These are phyloP conservation scores for Yponomeuta plumbellus DNA, from an alignment of 2,888 invertebrate genomes.

Conservation along the genomic window DNA sequence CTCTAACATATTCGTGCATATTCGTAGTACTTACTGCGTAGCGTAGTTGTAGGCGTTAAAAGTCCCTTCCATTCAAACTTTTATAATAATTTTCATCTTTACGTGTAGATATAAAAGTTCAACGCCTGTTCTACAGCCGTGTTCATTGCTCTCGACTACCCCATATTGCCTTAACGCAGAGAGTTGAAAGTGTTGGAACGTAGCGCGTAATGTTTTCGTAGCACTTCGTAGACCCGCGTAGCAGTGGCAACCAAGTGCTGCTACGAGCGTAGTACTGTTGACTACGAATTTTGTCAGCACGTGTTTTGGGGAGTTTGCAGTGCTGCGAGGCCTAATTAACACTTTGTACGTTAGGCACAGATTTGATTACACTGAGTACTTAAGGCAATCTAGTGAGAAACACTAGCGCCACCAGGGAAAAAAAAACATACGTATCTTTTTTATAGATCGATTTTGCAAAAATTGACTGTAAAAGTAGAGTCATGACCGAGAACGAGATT, in stretches of 20 bases:
- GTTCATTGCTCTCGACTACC: background rate
- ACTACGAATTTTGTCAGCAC: background rate
- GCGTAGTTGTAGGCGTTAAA: background rate
- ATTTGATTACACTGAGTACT: background rate
- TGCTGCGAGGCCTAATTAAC: background rate
- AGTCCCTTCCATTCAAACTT: background rate
- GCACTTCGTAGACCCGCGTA: constrained; percentile 2
- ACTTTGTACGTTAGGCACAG: background rate
- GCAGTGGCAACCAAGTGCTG: background rate
- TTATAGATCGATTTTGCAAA: too few relatives aligned
- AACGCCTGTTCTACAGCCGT: background rate
- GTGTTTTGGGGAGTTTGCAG: background rate
- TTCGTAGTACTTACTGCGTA: background rate
- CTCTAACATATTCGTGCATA: too few relatives aligned
- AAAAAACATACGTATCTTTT: too few relatives aligned
- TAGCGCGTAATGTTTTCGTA: background rate
- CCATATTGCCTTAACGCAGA: background rate
- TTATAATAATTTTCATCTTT: background rate
- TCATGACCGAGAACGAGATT: too few relatives aligned
- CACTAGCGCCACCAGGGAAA: too few relatives aligned
- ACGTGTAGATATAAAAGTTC: background rate
- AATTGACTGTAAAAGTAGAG: too few relatives aligned
- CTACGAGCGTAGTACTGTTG: background rate
- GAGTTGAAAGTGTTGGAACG: constrained; percentile 2
- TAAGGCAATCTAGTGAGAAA: too few relatives aligned